Conservation (phyloP, 2,888 invertebrate genomes). For the Drosophila stalkeri region DNA sequence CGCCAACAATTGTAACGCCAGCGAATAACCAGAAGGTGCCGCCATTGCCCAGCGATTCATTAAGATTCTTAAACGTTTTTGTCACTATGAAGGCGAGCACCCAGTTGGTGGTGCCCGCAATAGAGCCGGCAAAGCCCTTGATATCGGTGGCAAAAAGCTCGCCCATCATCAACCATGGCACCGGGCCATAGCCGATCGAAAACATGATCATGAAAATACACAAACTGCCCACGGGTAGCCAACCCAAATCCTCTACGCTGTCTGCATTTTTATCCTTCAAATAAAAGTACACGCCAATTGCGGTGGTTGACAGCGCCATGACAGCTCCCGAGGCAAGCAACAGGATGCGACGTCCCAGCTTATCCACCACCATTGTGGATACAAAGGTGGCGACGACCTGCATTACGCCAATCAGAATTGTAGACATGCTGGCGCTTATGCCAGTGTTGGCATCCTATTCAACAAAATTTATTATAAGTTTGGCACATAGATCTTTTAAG, state of each 20-base stretch:
- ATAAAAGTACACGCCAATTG: constrained; percentile 90
- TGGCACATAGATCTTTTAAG: constrained; percentile 55
- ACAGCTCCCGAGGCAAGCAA: constrained; percentile 89
- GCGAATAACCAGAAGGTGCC: constrained; percentile 92
- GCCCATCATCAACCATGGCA: constrained; percentile 91
- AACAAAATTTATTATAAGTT: neutral
- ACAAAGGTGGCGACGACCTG: constrained; percentile 90
- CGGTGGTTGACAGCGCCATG: constrained; percentile 89
- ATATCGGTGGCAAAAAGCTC: constrained; percentile 93
- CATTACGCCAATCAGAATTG: constrained; percentile 93
- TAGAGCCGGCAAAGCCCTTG: constrained; percentile 91
- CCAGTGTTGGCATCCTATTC: constrained; percentile 82
- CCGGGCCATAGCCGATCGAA: constrained; percentile 94
- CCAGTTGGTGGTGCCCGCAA: constrained; percentile 94
- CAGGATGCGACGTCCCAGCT: constrained; percentile 91
- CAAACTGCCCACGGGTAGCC: constrained; percentile 91
- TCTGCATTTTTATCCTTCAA: constrained; percentile 80
- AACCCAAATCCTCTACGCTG: constrained; percentile 87
- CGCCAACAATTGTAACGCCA: constrained; percentile 88
- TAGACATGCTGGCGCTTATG: constrained; percentile 87
- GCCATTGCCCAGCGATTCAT: constrained; percentile 87
- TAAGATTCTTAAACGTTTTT: constrained; percentile 89
- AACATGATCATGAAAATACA: constrained; percentile 92
- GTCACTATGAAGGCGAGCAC: constrained; percentile 92
- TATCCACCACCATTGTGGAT: constrained; percentile 92